Conservation (phyloP, 2,113 vertebrate species). For the Lophura nycthemera region DNA sequence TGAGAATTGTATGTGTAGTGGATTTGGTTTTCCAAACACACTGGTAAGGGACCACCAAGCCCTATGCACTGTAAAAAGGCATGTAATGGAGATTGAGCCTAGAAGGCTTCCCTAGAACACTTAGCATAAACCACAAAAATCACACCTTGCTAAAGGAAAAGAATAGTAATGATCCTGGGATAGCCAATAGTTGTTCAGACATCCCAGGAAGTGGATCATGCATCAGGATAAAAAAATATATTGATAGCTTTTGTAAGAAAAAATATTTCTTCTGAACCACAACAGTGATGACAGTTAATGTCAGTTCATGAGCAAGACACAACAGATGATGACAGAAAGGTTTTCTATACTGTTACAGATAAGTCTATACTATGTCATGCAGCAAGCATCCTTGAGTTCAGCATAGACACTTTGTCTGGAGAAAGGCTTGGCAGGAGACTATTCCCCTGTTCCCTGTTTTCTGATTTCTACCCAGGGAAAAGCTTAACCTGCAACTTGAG, state of each 20-base stretch:
- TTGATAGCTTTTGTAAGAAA: neutral
- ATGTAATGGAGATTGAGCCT: neutral
- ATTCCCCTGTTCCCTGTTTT: neutral
- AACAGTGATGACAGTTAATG: neutral
- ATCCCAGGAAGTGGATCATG: neutral
- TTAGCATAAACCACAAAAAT: neutral
- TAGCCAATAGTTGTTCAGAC: neutral
- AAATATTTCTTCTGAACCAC: neutral
- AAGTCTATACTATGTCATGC: fast-evolving
- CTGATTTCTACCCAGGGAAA: neutral
- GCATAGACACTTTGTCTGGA: neutral
- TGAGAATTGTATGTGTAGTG: neutral
- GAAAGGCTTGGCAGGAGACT: neutral
- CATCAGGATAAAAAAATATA: neutral
- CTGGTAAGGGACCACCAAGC: neutral
- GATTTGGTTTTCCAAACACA: neutral
- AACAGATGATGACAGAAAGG: neutral
- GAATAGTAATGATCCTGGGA: neutral
- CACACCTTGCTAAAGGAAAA: neutral
- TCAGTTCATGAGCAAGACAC: neutral
- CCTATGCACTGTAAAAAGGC: neutral
- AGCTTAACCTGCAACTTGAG: neutral
- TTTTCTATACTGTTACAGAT: neutral
- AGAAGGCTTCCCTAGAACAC: neutral
- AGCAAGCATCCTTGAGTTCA: neutral